These are phyloP conservation scores for Myopa tessellatipennis DNA, from an alignment of 2,888 invertebrate genomes.

Conservation along the genomic window DNA sequence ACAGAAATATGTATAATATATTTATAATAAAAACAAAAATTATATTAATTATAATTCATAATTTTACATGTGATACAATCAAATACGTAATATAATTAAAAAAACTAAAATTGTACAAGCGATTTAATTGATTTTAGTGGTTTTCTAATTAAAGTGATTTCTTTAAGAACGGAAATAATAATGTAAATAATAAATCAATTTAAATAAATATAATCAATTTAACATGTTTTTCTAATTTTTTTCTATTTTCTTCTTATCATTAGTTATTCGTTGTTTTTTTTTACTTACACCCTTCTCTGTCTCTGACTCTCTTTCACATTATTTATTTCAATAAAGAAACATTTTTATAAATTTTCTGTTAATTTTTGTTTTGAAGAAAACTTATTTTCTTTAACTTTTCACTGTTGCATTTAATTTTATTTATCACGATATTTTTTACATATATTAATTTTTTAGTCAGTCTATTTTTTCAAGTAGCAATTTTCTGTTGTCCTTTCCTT, in stretches of 20 bases:
- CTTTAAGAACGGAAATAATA: no score
- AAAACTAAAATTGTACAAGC: no score
- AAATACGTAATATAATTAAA: no score
- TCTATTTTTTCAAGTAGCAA: not conserved
- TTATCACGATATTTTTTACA: not conserved
- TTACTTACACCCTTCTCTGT: not conserved
- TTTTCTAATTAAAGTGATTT: no score
- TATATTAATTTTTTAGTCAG: not conserved
- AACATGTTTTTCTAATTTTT: not conserved
- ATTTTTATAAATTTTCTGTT: not conserved
- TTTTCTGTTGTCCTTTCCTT: slow-evolving; percentile 8
- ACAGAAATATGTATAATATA: no score
- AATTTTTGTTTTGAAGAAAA: not conserved
- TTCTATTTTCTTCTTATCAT: no score
- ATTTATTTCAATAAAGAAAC: not conserved
- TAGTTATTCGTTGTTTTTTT: not conserved
- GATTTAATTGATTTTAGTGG: no score
- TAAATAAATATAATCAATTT: no score
- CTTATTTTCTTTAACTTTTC: slow-evolving; percentile 35
- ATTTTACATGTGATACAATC: no score
- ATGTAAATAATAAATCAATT: no score
- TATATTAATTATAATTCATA: no score
- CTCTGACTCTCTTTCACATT: not conserved
- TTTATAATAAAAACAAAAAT: no score
- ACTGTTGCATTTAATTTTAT: slow-evolving; percentile 21